These are phyloP conservation scores for Hoplodrina ambigua DNA, from an alignment of 2,888 invertebrate species.

Conservation along the genomic window DNA sequence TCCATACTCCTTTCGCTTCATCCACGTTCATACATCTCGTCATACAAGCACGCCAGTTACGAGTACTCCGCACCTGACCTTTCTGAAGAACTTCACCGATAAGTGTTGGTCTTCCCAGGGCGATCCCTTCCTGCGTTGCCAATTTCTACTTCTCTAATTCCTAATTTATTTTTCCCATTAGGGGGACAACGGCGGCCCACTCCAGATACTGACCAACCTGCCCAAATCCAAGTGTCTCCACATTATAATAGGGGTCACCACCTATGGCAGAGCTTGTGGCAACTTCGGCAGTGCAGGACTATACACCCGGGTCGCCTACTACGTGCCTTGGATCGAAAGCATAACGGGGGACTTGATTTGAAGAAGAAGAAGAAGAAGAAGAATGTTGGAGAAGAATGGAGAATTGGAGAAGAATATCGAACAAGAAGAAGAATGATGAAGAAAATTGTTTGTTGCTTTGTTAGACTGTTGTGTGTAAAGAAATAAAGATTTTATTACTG, in stretches of 20 bases:
- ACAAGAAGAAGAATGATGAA: neutral
- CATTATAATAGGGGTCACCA: conserved; percentile 27
- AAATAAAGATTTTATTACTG: conserved; percentile 2
- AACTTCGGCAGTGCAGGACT: conserved; percentile 83
- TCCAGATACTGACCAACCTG: neutral
- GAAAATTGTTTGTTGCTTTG: neutral
- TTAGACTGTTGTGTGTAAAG: neutral
- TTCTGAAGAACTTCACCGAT: no score
- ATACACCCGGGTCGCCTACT: conserved; percentile 89
- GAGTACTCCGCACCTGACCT: no score
- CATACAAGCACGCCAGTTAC: no score
- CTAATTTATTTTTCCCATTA: neutral
- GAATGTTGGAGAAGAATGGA: neutral
- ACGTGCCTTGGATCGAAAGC: conserved; percentile 83
- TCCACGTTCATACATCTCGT: no score
- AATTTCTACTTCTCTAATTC: no score
- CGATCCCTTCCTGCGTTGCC: no score
- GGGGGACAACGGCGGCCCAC: conserved; percentile 44
- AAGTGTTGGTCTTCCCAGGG: no score
- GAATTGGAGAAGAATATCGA: neutral
- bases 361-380: neutral
- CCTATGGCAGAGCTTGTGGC: conserved; percentile 76
- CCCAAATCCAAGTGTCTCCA: conserved; percentile 12
- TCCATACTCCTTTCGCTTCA: no score
- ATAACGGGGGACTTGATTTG: neutral